These are phyloP conservation scores for Thryonomys swinderianus DNA, from an alignment of 2,113 vertebrate species.

Conservation along the genomic window DNA sequence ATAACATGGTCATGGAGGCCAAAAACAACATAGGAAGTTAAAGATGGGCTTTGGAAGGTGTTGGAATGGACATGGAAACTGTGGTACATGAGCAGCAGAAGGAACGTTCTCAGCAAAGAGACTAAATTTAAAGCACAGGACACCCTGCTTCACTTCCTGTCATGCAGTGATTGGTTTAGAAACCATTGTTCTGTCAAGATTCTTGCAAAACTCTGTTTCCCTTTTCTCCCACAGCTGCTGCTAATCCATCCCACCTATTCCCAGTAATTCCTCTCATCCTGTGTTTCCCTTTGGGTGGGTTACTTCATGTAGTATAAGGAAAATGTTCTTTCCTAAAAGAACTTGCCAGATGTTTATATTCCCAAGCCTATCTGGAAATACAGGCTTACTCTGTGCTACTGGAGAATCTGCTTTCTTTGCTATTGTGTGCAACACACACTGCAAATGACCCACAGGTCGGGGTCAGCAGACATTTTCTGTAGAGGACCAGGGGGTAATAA, in stretches of 20 bases:
- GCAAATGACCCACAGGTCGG: constrained; percentile 47
- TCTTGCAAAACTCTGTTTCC: background rate
- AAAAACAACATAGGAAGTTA: background rate
- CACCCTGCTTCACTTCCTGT: background rate
- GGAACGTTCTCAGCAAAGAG: background rate
- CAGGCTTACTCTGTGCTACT: background rate
- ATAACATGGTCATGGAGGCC: background rate
- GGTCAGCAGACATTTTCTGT: background rate
- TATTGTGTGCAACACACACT: constrained; percentile 43
- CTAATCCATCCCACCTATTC: background rate
- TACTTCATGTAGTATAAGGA: background rate
- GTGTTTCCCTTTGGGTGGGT: background rate
- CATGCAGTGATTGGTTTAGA: background rate
- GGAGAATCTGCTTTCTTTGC: constrained; percentile 52
- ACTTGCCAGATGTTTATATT: background rate
- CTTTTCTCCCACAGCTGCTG: background rate
- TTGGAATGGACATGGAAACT: background rate
- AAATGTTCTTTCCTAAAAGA: background rate
- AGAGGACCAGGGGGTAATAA: background rate
- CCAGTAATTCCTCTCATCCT: background rate
- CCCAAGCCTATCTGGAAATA: background rate
- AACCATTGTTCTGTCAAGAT: background rate
- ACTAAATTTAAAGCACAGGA: background rate
- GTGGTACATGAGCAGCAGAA: background rate
- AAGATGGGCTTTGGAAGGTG: background rate